Conservation (phyloP, 1,140 invertebrate genomes). For the Pemphigus obesinymphae region DNA sequence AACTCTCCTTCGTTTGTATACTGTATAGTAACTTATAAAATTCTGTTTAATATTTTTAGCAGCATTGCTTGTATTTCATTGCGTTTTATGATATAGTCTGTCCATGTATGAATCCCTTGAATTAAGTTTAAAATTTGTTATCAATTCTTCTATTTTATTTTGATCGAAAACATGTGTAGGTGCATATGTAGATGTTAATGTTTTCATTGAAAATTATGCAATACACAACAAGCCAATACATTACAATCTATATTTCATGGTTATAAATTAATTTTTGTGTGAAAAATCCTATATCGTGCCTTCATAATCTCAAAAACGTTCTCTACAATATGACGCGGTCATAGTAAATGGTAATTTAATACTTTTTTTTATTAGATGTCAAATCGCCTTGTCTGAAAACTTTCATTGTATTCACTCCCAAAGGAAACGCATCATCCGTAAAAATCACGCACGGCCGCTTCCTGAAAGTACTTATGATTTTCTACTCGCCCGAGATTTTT, state of each 20-base stretch:
- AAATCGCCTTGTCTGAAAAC: not conserved
- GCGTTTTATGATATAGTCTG: not conserved
- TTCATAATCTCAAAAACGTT: conserved; percentile 51
- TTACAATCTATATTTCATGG: conserved; percentile 35
- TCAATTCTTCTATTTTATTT: not conserved
- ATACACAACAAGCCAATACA: conserved; percentile 36
- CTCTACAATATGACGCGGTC: conserved; percentile 50
- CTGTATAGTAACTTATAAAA: conserved; percentile 41
- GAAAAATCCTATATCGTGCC: conserved; percentile 42
- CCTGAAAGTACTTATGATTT: not conserved
- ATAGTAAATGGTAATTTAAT: too few species aligned
- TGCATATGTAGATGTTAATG: not conserved
- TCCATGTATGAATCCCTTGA: not conserved
- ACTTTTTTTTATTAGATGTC: not conserved
- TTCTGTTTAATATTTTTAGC: conserved; percentile 32
- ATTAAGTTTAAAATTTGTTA: not conserved
- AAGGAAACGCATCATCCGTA: conserved; percentile 16
- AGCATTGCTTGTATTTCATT: not conserved
- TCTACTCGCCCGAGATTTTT: not conserved
- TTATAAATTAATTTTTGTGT: conserved; percentile 42
- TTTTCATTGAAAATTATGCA: conserved; percentile 22
- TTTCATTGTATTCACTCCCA: not conserved
- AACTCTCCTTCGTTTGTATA: conserved; percentile 40
- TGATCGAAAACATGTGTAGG: not conserved
- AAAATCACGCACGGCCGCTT: conserved; percentile 7